Base-by-base conservation (phyloP, 2,113 vertebrate genomes). In the Pelecanoides urinatrix region DNA sequence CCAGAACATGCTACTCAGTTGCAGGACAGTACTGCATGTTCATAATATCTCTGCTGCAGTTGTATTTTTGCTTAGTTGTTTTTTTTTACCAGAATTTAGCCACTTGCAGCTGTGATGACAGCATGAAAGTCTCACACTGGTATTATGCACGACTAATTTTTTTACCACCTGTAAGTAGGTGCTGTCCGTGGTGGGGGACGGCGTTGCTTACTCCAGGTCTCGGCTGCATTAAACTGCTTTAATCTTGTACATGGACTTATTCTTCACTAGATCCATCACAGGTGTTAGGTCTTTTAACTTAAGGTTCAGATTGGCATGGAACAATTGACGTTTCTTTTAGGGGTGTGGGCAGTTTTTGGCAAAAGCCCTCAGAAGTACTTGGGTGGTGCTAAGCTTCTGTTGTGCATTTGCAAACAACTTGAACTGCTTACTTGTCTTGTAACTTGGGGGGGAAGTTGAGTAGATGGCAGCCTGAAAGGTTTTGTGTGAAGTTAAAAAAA, bases 61-160 rank as follows among this genome's bases (percentile, higher is more conserved):
- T 73, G 13, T 25, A 22, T 44, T 61, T 81, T 70, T 50, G 6
- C 15, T 13, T 49, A 13, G 19, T 13, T 8, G 32, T 27, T 21
- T 23, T 38, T 65, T 55, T 52, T 76, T 29, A 67, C 15, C 12
- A 26, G 49, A 49, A 30, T n/a, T 25, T 38, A 67, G 42, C 53
- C 21, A 34, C 30, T 59, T 0, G 1, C 29, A 44, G 52, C 49
- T 73, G 72, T 40, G 47, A 20, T 0, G 0, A 7, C 44, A 20
- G 10, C 6, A 8, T 22, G 30, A 16, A 62, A 34, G 8, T 38
- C 52, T 72, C 66, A 36, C 3, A 4, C 49, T 30, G 34, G 30
- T 88, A 8, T n/a, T 68, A 59, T 3, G 6, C 15, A 30, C 0
- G 1, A 30, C 29, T 65, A 25, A 72, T 44, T 59, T 47, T 62